These are phyloP conservation scores for Drosophila ohnishii DNA, from an alignment of 1,140 invertebrate genomes.

Conservation along the genomic window DNA sequence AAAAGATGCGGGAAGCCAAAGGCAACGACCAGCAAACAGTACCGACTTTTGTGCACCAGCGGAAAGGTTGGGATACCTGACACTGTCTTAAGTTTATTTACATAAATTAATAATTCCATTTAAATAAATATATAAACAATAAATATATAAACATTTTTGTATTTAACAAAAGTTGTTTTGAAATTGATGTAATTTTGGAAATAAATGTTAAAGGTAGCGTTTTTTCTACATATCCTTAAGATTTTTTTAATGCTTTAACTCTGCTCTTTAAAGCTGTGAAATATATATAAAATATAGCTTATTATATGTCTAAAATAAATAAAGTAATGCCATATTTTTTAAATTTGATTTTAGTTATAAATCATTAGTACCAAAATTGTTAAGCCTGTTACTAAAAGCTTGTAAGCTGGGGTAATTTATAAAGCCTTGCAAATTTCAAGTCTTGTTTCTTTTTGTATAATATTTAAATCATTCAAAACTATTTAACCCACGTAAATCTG, in stretches of 20 bases:
- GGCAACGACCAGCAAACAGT: conserved; percentile 56
- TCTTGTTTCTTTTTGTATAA: too few species aligned
- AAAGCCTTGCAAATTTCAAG: too few species aligned
- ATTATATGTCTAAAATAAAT: neutral
- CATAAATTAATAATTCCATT: neutral
- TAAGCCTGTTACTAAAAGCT: too few species aligned
- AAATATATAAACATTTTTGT: neutral
- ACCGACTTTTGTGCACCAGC: conserved; percentile 41
- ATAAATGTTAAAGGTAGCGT: neutral
- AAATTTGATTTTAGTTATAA: neutral
- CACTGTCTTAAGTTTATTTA: neutral
- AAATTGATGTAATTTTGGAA: neutral
- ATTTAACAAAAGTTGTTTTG: neutral
- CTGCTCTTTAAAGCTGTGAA: neutral
- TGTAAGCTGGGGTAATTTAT: neutral
- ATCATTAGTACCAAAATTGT: neutral
- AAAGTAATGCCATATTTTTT: neutral
- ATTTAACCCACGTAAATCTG: too few species aligned
- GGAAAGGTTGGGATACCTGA: conserved; percentile 16
- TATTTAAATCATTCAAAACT: too few species aligned
- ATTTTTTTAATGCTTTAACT: too few species aligned
- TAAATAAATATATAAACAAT: neutral
- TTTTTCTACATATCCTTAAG: neutral
- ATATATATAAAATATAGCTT: neutral
- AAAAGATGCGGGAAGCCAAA: conserved; percentile 73